phyloP scores from a whole-genome alignment of 2,888 invertebrate species.

The Trissonchulus sp. region DNA sequence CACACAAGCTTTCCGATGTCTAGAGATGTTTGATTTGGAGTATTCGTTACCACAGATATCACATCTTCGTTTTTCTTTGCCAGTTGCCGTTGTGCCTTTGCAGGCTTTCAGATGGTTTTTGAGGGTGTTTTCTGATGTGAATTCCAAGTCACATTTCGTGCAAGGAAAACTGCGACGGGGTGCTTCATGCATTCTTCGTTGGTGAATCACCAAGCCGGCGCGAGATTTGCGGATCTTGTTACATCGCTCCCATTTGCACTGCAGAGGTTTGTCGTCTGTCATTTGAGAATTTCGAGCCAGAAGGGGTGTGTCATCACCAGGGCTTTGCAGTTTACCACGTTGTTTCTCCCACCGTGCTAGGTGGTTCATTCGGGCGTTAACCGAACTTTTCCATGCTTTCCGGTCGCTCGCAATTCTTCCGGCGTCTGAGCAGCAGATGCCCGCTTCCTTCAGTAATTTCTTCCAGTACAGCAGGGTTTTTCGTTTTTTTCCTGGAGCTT shows the following conservation, averaged over 20 bases:
- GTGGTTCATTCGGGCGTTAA: background rate
- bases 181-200: slow-evolving; percentile 1
- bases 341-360: background rate
- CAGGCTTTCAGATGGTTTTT: background rate
- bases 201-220: background rate
- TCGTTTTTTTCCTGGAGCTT: slow-evolving; percentile 9
- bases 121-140: background rate
- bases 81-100: slow-evolving; percentile 4
- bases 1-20: slow-evolving; percentile 1
- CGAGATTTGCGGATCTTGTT: slow-evolving; percentile 1
- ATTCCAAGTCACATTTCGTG: background rate
- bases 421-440: background rate
- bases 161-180: background rate
- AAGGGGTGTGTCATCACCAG: background rate
- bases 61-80: background rate
- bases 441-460: background rate
- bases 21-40: background rate
- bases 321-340: no score
- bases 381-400: background rate
- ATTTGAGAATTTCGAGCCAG: background rate
- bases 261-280: background rate
- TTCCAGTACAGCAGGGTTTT: no score
- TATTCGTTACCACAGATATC: background rate
- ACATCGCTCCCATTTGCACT: background rate
- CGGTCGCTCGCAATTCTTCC: background rate